These are phyloP conservation scores for Psettodes erumei DNA, from an alignment of 2,113 vertebrate species.

Conservation along the genomic window DNA sequence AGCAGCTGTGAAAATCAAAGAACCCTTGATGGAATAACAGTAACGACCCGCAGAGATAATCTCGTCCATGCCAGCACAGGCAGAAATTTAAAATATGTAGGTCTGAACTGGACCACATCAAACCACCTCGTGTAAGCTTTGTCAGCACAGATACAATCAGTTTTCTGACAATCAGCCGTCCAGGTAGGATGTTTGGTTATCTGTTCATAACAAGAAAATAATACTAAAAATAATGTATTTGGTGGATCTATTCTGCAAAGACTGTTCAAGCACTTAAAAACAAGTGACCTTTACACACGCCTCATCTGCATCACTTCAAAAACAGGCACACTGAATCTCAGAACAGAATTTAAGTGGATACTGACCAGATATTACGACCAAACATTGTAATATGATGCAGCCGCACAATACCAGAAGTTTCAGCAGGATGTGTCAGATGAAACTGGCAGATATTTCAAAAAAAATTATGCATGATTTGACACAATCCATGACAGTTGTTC, in stretches of 20 bases:
- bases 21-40: constrained; percentile 9
- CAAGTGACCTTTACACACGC: not conserved
- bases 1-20: constrained; percentile 13
- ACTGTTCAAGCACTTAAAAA: not conserved
- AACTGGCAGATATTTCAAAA: not conserved
- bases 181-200: not conserved
- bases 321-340: not conserved
- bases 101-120: not conserved
- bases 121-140: not conserved
- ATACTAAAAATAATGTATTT: not conserved
- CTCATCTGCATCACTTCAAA: not conserved
- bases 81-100: not conserved
- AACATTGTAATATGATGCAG: constrained; percentile 1
- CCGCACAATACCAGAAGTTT: not conserved
- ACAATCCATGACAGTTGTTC: no score
- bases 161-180: not conserved
- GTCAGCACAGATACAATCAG: not conserved
- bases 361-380: not conserved
- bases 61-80: constrained; percentile 13
- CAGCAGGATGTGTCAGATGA: not conserved
- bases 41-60: constrained; percentile 21
- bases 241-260: not conserved
- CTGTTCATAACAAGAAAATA: no score
- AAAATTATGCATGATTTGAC: not conserved
- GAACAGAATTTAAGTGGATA: not conserved